A percentile compares a stretch with the other conserved stretches of the same genome.
Evolutionary conservation across 2,888 invertebrate species (phyloP).

Genomic region (Polia nebulosa): DNA sequence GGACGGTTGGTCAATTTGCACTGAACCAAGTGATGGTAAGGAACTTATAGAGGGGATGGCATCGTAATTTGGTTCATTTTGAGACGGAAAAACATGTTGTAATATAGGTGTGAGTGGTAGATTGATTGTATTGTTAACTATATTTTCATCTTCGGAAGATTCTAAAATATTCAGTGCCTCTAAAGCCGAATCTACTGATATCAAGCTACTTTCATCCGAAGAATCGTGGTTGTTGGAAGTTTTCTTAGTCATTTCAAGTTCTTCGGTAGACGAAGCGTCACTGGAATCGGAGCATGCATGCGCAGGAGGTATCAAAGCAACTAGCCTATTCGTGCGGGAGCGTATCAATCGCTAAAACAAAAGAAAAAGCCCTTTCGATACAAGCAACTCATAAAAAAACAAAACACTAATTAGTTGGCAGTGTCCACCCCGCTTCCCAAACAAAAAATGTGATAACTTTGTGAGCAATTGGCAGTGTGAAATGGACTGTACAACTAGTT

Average conservation of each 20-base stretch:
- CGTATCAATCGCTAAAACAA: background rate
- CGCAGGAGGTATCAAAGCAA: constrained; percentile 16
- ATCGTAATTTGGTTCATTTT: background rate
- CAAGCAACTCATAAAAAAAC: no score
- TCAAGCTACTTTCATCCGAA: no score
- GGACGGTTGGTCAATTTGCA: background rate
- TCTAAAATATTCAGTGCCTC: no score
- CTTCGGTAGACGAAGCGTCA: no score
- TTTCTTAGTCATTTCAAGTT: no score
- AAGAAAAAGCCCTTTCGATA: no score
- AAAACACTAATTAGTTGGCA: background rate
- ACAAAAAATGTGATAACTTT: constrained; percentile 6
- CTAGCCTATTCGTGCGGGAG: constrained; percentile 13
- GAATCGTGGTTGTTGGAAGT: no score
- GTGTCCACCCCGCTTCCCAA: constrained; percentile 6
- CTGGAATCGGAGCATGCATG: constrained; percentile 13
- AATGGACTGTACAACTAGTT: no score
- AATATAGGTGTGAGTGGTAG: no score
- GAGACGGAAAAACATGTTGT: background rate
- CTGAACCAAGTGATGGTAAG: background rate
- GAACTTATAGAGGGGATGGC: background rate
- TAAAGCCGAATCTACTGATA: no score
- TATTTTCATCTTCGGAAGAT: no score
- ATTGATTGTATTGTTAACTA: no score
- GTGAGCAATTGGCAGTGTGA: constrained; percentile 14